Conservation (phyloP, 2,888 invertebrate genomes). For the Anarsia innoxiella region DNA sequence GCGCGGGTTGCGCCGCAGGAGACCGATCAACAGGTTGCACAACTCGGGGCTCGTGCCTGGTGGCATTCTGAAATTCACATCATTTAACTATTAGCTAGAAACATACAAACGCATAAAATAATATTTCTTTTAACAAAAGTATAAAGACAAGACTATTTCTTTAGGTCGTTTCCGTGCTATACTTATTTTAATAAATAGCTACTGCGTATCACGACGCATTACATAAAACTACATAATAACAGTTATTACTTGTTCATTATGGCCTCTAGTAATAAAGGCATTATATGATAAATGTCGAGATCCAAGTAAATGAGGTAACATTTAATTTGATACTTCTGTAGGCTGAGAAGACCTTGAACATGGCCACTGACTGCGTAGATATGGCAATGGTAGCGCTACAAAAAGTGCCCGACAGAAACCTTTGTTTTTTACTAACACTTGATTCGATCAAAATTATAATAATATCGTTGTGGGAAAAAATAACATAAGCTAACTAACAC, state of each 20-base stretch:
- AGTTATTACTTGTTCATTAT: too few relatives aligned
- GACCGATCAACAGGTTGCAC: slow-evolving; percentile 87
- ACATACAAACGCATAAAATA: too few relatives aligned
- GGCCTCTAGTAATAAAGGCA: too few relatives aligned
- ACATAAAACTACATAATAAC: too few relatives aligned
- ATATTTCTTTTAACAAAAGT: too few relatives aligned
- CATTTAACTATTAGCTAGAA: too few relatives aligned
- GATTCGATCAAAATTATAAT: not conserved
- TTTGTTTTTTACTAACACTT: slow-evolving; percentile 8
- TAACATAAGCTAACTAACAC: too few relatives aligned
- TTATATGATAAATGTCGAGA: not conserved
- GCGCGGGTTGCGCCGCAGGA: slow-evolving; percentile 93
- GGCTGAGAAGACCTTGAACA: slow-evolving; percentile 32
- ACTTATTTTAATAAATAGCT: too few relatives aligned
- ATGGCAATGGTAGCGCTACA: slow-evolving; percentile 11
- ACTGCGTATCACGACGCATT: too few relatives aligned
- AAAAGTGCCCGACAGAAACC: slow-evolving; percentile 9
- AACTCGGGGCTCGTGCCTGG: slow-evolving; percentile 93
- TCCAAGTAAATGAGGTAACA: slow-evolving; percentile 7
- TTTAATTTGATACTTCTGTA: slow-evolving; percentile 18
- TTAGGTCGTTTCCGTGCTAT: too few relatives aligned
- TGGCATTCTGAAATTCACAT: slow-evolving; percentile 93
- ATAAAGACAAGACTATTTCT: too few relatives aligned
- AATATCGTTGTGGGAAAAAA: too few relatives aligned
- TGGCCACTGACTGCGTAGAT: slow-evolving; percentile 27